Evolutionary conservation across 2,113 vertebrate species (phyloP), one percentile per base, ranked within the genome.

Genomic region (Atlantisia rogersi): DNA sequence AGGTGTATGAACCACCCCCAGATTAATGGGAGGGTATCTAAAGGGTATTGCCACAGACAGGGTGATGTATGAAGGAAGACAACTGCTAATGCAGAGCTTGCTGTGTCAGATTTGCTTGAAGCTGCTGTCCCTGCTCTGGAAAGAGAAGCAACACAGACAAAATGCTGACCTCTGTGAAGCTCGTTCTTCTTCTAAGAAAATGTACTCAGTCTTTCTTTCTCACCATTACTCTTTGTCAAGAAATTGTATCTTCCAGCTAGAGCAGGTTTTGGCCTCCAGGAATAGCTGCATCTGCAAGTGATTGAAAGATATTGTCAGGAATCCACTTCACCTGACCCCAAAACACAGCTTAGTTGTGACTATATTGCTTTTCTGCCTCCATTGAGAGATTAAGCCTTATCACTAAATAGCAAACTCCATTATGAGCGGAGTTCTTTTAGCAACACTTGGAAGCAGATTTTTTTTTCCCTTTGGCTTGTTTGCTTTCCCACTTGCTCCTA

Each of bases 271-370:
- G 46, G 67, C 92, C 95, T 95, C 95, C 82, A 96, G 96, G 82
- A 97, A 90, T 52, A 74, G 71, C 69, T 94, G 63, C 84, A 89
- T 77, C 75, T 84, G 64, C 80, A 91, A 97, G 86, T 96, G 97
- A 97, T 94, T 68, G 96, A 97, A 95, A 89, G 88, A 63, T 91
- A 32, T 92, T 95, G 94, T 96, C 90, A 93, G 93, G 79, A 94
- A 80, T 86, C 90, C 42, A 24, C 74, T 80, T 87, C 80, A 70
- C 70, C 89, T 94, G 95, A 92, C 69, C 94, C 70, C 87, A 73
- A 60, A 86, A 93, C 91, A 91, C 76, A 46, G 24, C 65, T 87
- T 89, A 46, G 76, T 85, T 97, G 97, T 86, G 91, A 75, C 83
- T 90, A 22, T 94, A 78, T 94, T 31, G 11, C 91, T 92, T 97